Evolutionary conservation across 2,888 invertebrate genomes (phyloP), one percentile per base, ranked within the genome.

Genomic region (Drosophila limbata): DNA sequence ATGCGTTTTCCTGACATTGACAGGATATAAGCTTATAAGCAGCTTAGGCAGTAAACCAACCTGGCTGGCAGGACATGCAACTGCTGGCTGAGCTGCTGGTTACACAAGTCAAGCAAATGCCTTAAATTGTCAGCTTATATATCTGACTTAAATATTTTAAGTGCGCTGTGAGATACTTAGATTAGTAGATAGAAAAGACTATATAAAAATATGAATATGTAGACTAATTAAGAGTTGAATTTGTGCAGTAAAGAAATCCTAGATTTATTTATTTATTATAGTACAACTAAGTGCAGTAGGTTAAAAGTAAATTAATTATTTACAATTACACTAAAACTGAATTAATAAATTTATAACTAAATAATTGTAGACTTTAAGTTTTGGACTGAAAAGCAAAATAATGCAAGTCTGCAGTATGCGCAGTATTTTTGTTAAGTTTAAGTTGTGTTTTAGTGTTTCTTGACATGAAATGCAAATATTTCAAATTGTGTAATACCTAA

Each of bases 21-120:
- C 56, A 67, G 47, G 72, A 62, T 44, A 31, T 31, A 9, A 50
- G 47, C 53, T 45, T 35, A 21, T 69, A 69, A 69, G 57, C 70
- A 39, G 69, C 63, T 71, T 70, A 33, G 10, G 9, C 21, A 11
- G 10, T 5, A 47, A 55, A 47, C 39, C 45, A 37, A 45, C 21
- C 17, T 19, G 42, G 31, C 21, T 25, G 4, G 8, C 25, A 57
- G 35, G 48, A 53, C 35, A 33, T 33, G 51, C 15, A 56, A 35
- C 37, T 15, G 10, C 21, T 17, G 21, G 45, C 9, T 37, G 35
- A 45, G 47, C 28, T 28, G 35, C 25, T 37, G 51, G 21, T 68
- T 68, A 52, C 31, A 65, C n/a, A 56, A 44, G 56, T 56, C 57
- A n/a, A 31, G 31, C 31, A 55, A 48, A 21, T 45, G 47, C n/a